Base-by-base conservation (phyloP, 2,113 vertebrate species). In the Hirundichthys speculiger region DNA sequence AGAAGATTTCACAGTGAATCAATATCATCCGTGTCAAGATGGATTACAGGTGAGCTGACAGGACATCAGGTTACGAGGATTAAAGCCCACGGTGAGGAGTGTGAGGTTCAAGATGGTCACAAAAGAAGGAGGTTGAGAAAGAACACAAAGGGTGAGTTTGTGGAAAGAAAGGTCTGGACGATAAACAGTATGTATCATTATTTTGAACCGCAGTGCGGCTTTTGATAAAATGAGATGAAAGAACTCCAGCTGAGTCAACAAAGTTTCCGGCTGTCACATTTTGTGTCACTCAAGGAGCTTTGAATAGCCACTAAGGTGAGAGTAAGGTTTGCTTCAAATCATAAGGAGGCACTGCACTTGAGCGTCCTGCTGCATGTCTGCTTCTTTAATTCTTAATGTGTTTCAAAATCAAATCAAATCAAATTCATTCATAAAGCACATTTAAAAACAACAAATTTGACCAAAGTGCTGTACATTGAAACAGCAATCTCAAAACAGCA, bases 1-100 rank as follows among this genome's bases (percentile, higher is more conserved):
- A 48, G 54, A 67, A 51, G 84, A 79, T 84, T 83, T 79, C 55
- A 42, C 56, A 46, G 55, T 20, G 55, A 88, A 79, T 86, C 81
- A 83, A 77, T 84, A 80, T 46, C 50, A 61, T 55, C 66, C 62
- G 13, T 64, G 78, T 71, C 60, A 48, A 57, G 65, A 56, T 18
- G 57, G 45, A 69, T 68, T 48, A 49, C 49, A 67, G 74, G 68
- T 78, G 57, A 85, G 76, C 64, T 9, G 49, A 49, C 65, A 81
- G 54, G 76, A 74, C 54, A 30, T 60, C 53, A 75, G 70, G 67
- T 62, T 58, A 47, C 46, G 46, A 16, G 72, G 64, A 66, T 83
- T 79, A 82, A 38, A 69, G 64, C 39, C 39, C 14, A n/a, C 20
- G 11, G 59, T 12, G 10, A 69, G n/a, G 43, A 25, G 24, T 5